Conservation (phyloP, 2,113 vertebrate species). For the Lepisosteus oculatus region DNA sequence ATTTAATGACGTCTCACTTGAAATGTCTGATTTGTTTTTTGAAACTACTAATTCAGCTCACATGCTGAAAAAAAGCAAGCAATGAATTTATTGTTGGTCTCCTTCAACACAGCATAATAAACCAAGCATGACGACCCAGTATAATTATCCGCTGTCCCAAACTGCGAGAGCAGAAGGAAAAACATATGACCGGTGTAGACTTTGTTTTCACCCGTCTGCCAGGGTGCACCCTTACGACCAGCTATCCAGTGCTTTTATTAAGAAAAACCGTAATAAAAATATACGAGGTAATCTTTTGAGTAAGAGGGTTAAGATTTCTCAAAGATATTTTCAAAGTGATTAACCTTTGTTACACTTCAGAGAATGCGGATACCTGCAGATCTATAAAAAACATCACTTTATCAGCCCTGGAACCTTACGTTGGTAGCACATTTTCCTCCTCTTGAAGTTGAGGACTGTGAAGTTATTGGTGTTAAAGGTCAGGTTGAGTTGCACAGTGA, state of each 20-base stretch:
- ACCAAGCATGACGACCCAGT: constrained; percentile 20
- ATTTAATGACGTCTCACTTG: background rate
- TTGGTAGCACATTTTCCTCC: constrained; percentile 98
- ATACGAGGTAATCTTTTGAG: no score
- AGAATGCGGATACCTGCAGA: no score
- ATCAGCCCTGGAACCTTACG: constrained; percentile 64
- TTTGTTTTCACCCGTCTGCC: no score
- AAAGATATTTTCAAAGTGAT: no score
- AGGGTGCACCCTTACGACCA: no score
- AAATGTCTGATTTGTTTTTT: constrained; percentile 27
- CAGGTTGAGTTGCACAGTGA: constrained; percentile 93
- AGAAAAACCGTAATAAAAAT: no score
- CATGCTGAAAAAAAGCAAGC: constrained; percentile 38
- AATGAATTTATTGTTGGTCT: constrained; percentile 29
- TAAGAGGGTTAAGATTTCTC: no score
- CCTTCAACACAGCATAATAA: constrained; percentile 21
- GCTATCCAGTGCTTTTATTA: no score
- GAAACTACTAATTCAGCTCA: constrained; percentile 29
- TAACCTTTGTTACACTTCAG: no score
- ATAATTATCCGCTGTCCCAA: constrained; percentile 31
- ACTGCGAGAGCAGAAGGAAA: no score
- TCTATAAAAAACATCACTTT: no score
- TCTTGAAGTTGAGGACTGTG: constrained; percentile 98
- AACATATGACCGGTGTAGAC: no score
- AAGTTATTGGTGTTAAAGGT: constrained; percentile 89